Percentiles rank a stretch among this genome's conserved stretches.
These are phyloP conservation scores for Alectura lathami DNA, from an alignment of 2,113 vertebrate genomes.

Conservation along the genomic window DNA sequence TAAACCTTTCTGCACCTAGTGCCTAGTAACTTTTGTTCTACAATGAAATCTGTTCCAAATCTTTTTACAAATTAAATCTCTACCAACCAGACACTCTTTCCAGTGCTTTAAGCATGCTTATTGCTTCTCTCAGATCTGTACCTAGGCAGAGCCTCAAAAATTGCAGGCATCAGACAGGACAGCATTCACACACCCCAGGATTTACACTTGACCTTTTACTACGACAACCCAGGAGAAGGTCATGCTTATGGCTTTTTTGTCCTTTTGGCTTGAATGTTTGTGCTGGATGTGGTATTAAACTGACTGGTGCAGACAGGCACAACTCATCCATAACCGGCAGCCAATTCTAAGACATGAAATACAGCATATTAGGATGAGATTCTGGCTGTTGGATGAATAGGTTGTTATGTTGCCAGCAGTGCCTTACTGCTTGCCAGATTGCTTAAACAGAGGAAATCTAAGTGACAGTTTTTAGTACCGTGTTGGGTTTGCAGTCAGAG, in stretches of 20 bases:
- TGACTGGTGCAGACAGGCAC: background rate
- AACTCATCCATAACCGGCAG: background rate
- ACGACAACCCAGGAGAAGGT: background rate
- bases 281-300: background rate
- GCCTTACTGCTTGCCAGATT: background rate
- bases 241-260: background rate
- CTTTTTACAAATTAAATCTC: background rate
- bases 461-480: background rate
- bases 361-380: background rate
- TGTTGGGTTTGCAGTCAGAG: background rate
- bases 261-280: background rate
- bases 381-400: background rate
- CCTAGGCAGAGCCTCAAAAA: background rate
- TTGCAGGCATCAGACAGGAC: background rate
- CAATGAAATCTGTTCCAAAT: background rate
- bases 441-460: slow-evolving; percentile 19
- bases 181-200: background rate
- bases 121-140: background rate
- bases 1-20: background rate
- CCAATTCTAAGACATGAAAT: background rate
- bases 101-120: background rate
- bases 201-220: background rate
- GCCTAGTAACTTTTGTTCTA: background rate
- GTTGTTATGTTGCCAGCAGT: background rate
- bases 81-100: background rate